A percentile compares a stretch with the other conserved stretches of the same genome.
These are phyloP conservation scores for Stichodactyla helianthus DNA, from an alignment of 64 coral and sea anemone species.

Conservation along the genomic window DNA sequence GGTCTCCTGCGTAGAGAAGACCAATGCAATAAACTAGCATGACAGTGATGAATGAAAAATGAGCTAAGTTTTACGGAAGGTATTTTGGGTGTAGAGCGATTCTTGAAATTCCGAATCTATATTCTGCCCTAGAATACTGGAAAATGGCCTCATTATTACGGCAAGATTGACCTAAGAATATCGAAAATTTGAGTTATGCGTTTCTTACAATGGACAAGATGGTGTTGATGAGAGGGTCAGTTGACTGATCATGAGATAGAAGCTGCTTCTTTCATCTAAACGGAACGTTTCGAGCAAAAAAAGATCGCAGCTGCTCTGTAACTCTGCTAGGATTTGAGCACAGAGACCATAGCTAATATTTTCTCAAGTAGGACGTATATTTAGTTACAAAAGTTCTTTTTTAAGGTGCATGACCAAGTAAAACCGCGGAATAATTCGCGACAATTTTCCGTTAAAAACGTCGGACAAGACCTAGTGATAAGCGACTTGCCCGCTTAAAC, in stretches of 20 bases:
- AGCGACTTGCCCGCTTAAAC: not conserved
- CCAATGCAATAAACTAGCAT: not conserved
- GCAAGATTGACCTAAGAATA: not conserved
- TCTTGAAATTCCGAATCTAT: not conserved
- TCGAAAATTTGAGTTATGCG: not conserved
- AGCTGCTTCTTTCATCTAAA: not conserved
- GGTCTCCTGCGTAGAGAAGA: not conserved
- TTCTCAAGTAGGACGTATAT: not conserved
- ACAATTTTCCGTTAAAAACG: not conserved
- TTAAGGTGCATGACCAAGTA: not conserved
- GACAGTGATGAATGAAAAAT: not conserved
- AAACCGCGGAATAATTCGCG: not conserved
- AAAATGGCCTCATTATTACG: not conserved
- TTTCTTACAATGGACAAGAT: not conserved
- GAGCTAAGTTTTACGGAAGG: not conserved
- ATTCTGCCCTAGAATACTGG: not conserved
- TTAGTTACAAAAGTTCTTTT: not conserved
- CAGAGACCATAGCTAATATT: not conserved
- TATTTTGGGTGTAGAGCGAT: constrained; percentile 11
- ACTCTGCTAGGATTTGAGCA: not conserved
- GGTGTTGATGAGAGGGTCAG: not conserved
- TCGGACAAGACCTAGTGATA: not conserved
- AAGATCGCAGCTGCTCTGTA: not conserved
- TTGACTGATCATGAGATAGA: not conserved
- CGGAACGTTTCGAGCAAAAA: not conserved